Evolutionary conservation across 2,797 vertebrate genomes (phyloP).

Genomic region (Acanthopagrus latus): DNA sequence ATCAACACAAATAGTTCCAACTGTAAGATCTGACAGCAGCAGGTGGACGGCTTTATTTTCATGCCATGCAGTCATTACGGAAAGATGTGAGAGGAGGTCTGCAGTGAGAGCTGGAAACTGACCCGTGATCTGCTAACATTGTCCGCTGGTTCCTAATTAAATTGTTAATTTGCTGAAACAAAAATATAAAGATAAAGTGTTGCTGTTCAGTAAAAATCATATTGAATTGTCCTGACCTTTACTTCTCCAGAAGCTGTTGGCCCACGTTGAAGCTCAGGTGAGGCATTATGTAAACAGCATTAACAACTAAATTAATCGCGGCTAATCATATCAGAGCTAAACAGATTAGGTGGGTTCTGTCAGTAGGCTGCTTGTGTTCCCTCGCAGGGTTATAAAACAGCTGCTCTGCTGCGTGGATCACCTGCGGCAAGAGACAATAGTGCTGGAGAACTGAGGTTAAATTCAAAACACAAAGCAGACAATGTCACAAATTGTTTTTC

Average conservation of each 20-base stretch:
- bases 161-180: background rate
- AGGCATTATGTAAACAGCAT: constrained; percentile 61
- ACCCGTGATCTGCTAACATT: background rate
- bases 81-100: background rate
- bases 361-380: constrained; percentile 32
- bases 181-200: background rate
- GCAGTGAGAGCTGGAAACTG: background rate
- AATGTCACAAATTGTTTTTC: background rate
- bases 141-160: no score
- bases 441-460: background rate
- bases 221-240: background rate
- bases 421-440: background rate
- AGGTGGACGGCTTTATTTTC: constrained; percentile 8
- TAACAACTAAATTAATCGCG: constrained; percentile 41
- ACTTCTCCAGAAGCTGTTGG: constrained; percentile 37
- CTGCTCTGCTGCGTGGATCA: background rate
- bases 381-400: constrained; percentile 37
- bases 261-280: constrained; percentile 50
- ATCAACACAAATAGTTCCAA: background rate
- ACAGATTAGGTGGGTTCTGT: constrained; percentile 57
- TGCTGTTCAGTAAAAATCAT: background rate
- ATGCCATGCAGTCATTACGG: background rate
- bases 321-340: constrained; percentile 69
- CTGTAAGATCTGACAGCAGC: constrained; percentile 1
- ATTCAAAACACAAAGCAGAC: background rate